Evolutionary conservation across 2,888 invertebrate species (phyloP), one percentile per base, ranked within the genome.

Genomic region (Pammene fasciana): DNA sequence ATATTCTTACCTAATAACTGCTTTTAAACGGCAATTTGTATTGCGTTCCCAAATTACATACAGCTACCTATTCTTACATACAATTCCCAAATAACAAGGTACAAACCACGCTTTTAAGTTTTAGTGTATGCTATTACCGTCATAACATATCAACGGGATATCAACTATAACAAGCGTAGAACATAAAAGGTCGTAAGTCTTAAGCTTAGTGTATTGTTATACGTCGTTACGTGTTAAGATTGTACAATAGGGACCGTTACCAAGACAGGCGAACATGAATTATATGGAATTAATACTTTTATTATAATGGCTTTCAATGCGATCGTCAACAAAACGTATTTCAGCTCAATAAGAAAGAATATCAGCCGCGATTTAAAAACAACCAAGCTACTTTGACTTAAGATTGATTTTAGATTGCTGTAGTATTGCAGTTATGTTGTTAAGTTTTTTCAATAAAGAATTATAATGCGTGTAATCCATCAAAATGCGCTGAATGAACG

Each of bases 391-490:
- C 0, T 11, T 38, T 14, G 1, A 0, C 9, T 9, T 68, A 68
- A 48, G 16, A 64, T 64, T n/a, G 45, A 43, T n/a, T 50, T 50
- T 18, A 2, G 43, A 34, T 13, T 36, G 26, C n/a, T 9, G 2
- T 2, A 43, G 13, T 0, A 57, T 14, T 18, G 50, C 45, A n/a
- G n/a, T 64, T 68, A 57, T 7, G 10, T 36, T 50, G 34, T 50
- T 26, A 4, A 9, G 1, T 16, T 50, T 34, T 43, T 45, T 16
- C 11, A 13, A 57, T 7, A 16, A 18, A 16, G 43, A 64, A 64
- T 68, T 55, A 48, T 70, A 72, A 73, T 70, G 72, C 70, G 56
- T 70, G 66, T 73, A 72, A 73, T 73, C 68, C 73, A 73, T 73
- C 73, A 73, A 60, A 68, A 45, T 56, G 62, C 54, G 56, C 18